Conservation (phyloP, 2,113 vertebrate genomes). For the Lipophrys pholis region DNA sequence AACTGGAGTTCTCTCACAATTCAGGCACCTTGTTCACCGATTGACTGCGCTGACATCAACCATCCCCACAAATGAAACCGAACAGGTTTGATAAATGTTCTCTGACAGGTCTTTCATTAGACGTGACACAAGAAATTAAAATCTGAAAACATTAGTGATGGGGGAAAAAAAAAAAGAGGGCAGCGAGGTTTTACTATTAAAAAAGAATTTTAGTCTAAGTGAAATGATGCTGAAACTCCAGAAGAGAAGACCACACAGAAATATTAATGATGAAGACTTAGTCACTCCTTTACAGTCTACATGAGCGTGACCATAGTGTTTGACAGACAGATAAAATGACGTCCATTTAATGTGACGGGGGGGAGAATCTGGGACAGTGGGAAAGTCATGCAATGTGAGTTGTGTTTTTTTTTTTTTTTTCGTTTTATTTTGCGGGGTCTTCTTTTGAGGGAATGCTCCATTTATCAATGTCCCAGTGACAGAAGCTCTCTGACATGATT, state of each 20-base stretch:
- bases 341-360: slow-evolving; percentile 65
- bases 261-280: slow-evolving; percentile 46
- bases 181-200: neutral
- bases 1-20: neutral
- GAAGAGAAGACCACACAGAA: neutral
- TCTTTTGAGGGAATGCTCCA: slow-evolving; percentile 53
- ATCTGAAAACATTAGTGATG: slow-evolving; percentile 17
- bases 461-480: slow-evolving; percentile 59
- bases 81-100: slow-evolving; percentile 13
- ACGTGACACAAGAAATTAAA: slow-evolving; percentile 26
- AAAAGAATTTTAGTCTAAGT: slow-evolving; percentile 11
- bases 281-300: slow-evolving; percentile 19
- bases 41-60: slow-evolving; percentile 1
- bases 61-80: neutral
- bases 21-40: neutral
- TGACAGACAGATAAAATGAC: slow-evolving; percentile 58
- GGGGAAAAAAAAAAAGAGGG: neutral
- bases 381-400: slow-evolving; percentile 51
- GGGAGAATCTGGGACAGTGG: slow-evolving; percentile 63
- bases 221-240: neutral
- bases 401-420: slow-evolving; percentile 2
- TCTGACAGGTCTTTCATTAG: slow-evolving; percentile 7
- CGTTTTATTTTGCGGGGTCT: slow-evolving; percentile 37
- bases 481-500: slow-evolving; percentile 45
- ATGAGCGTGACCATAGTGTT: slow-evolving; percentile 41